Evolutionary conservation across 23 tunicate genomes (phyloP).

Genomic region (Styela plicata): DNA sequence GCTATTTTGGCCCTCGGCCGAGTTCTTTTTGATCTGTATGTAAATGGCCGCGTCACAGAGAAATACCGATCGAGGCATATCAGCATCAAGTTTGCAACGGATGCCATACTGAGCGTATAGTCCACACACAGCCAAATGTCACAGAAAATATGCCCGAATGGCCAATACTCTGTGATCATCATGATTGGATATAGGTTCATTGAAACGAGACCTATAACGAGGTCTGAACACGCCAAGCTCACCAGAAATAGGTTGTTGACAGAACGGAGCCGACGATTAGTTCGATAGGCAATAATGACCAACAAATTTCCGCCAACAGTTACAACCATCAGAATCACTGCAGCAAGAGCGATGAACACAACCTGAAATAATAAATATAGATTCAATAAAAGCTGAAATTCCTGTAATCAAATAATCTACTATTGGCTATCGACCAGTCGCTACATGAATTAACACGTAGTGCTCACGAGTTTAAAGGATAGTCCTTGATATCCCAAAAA

Average conservation of each 20-base stretch:
- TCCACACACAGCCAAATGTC: constrained; percentile 89
- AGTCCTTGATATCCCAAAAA: no score
- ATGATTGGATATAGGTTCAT: constrained; percentile 88
- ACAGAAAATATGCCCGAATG: constrained; percentile 56
- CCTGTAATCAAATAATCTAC: no score
- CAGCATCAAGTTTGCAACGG: constrained; percentile 80
- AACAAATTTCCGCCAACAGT: constrained; percentile 87
- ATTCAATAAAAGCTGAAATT: no score
- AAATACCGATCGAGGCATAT: constrained; percentile 90
- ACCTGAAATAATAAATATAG: no score
- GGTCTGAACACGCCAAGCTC: constrained; percentile 83
- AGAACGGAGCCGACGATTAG: constrained; percentile 62
- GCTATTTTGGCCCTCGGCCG: constrained; percentile 43
- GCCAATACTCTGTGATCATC: constrained; percentile 65
- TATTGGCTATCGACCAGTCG: no score
- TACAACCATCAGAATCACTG: constrained; percentile 63
- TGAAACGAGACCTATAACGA: constrained; percentile 78
- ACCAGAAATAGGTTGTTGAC: constrained; percentile 95
- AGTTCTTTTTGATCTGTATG: constrained; percentile 70
- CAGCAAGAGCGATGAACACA: constrained; percentile 51
- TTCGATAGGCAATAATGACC: constrained; percentile 68
- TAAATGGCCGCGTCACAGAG: constrained; percentile 84
- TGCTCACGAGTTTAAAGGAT: no score
- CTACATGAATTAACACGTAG: no score
- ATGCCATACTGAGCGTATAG: constrained; percentile 94